Conservation (phyloP, 2,797 vertebrate species). For the Syngnathus rostellatus region DNA sequence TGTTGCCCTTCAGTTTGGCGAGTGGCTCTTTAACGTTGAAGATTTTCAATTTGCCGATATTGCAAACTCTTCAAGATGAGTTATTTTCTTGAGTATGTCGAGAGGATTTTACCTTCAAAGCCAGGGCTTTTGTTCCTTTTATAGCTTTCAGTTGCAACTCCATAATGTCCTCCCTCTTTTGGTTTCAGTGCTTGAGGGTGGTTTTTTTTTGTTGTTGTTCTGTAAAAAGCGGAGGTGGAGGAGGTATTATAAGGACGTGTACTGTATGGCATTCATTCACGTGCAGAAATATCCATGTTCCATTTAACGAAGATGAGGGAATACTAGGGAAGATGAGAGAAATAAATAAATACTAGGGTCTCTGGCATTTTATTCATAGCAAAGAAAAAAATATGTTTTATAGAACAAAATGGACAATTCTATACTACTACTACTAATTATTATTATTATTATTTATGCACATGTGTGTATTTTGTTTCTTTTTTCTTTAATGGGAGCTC, state of each 20-base stretch:
- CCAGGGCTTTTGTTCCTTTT: not conserved
- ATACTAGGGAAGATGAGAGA: too few species aligned
- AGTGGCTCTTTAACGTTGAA: not conserved
- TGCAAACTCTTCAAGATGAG: not conserved
- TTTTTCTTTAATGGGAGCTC: not conserved
- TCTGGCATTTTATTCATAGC: not conserved
- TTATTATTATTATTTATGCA: not conserved
- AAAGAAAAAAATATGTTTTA: not conserved
- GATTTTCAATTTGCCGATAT: not conserved
- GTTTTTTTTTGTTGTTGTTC: not conserved
- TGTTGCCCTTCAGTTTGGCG: too few species aligned
- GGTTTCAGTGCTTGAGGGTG: constrained; percentile 1
- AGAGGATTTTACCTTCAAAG: not conserved
- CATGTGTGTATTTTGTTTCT: not conserved
- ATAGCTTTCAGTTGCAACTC: constrained; percentile 11
- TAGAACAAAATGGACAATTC: not conserved
- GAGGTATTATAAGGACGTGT: not conserved
- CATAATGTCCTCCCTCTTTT: constrained; percentile 1
- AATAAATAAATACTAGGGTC: not conserved
- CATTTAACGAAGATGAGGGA: not conserved
- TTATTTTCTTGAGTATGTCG: not conserved
- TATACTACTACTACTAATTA: not conserved
- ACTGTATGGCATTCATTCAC: constrained; percentile 9
- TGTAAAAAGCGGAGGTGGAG: constrained; percentile 16
- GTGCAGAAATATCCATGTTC: constrained; percentile 5